Percentiles rank a stretch among this genome's conserved stretches.
Evolutionary conservation across 2,888 invertebrate genomes (phyloP).

Genomic region (Monochamus alternatus): DNA sequence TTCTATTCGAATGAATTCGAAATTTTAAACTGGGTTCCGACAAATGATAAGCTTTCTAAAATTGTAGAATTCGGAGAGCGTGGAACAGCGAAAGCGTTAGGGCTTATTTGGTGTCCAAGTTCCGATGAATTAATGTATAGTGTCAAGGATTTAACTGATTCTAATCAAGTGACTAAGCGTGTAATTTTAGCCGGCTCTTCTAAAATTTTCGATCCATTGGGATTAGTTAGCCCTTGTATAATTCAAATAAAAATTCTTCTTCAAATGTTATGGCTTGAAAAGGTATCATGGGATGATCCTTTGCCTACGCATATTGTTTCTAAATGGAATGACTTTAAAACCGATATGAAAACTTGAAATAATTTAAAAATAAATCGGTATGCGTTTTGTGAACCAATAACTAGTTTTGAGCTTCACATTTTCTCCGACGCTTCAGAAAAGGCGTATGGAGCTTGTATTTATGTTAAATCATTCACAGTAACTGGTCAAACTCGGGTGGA

Average conservation of each 20-base stretch:
- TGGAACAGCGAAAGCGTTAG: neutral
- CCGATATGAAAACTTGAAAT: neutral
- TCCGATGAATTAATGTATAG: neutral
- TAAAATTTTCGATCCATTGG: slow-evolving; percentile 16
- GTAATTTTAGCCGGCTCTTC: neutral
- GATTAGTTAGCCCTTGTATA: neutral
- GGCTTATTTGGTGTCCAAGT: neutral
- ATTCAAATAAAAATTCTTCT: slow-evolving; percentile 1
- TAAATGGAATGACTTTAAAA: neutral
- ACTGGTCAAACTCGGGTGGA: neutral
- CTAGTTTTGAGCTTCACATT: neutral
- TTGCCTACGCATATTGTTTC: neutral
- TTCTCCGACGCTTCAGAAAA: neutral
- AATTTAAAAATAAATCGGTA: neutral
- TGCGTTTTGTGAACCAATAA: neutral
- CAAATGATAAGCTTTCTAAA: slow-evolving; percentile 1
- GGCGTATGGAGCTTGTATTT: slow-evolving; percentile 21
- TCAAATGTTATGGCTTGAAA: neutral
- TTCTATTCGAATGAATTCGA: slow-evolving; percentile 8
- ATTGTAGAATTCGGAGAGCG: slow-evolving; percentile 13
- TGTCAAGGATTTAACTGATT: neutral
- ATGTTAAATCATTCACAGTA: neutral
- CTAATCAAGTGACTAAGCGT: neutral
- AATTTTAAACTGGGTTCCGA: no score
- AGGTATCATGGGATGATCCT: neutral